Evolutionary conservation across 2,797 vertebrate species (phyloP), one percentile per base, ranked within the genome.

Genomic region (Emydoidea blandingii): DNA sequence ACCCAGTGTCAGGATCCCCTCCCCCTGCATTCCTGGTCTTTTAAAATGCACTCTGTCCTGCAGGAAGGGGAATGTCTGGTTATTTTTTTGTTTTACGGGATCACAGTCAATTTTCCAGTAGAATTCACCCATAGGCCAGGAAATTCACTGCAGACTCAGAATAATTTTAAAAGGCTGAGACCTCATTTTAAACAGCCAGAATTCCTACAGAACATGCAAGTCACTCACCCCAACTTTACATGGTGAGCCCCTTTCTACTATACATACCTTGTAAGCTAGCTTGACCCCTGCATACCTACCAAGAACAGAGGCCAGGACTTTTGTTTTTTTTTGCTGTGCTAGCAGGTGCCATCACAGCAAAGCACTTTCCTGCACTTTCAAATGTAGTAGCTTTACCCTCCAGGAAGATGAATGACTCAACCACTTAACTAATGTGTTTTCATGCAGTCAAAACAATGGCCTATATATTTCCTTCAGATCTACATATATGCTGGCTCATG

Each of bases 261-360:
- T 59, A 90, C 79, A 80, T 23, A 19, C 2, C 44, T 86, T 87
- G 80, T 21, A 93, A 91, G 29, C 27, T 49, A 31, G 25, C 41
- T 49, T 49, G 25, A 44, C 19, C 37, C 37, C 21, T 44, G 19
- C n/a, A 44, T 7, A 29, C 49, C 34, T 37, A 52, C 29, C 0
- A 9, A 83, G 88, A 89, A 53, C 27, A 87, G 49, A 79, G 53
- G 68, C 56, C 88, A 89, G 83, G 44, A 92, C 88, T 14, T 1
- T 1, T 50, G 90, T 57, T 31, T 3, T 12, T 57, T 57, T 31
- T 89, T 5, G 0, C 74, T 87, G 89, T 2, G 3, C 44, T 72
- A 88, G 84, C 86, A 93, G 85, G 74, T 49, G 68, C 81, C 31
- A 8, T 93, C 96, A 85, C 79, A 65, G 89, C 91, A 93, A 59